Evolutionary conservation across 2,888 invertebrate genomes (phyloP).

Genomic region (Ellobium chinense): DNA sequence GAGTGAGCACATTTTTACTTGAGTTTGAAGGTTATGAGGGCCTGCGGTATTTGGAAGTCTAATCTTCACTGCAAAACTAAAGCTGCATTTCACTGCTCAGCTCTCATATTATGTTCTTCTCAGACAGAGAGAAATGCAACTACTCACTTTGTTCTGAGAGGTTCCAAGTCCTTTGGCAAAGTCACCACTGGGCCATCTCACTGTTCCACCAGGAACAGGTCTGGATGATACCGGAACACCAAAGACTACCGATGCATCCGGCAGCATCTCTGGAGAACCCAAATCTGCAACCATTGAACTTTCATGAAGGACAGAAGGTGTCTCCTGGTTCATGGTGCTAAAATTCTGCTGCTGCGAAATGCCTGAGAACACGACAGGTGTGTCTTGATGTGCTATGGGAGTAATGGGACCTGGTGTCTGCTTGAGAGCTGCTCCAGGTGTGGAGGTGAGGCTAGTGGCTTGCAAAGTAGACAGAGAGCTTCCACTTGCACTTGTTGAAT

Average conservation of each 20-base stretch:
- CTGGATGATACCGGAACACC: constrained; percentile 10
- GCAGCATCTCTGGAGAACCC: not conserved
- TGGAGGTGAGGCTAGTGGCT: constrained; percentile 28
- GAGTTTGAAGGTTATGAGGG: no score
- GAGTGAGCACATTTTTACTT: no score
- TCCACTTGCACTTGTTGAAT: not conserved
- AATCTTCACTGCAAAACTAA: no score
- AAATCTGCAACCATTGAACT: not conserved
- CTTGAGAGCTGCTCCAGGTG: constrained; percentile 28
- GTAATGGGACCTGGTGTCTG: constrained; percentile 36
- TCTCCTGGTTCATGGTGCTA: not conserved
- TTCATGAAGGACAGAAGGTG: not conserved
- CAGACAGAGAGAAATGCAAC: no score
- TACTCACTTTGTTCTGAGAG: constrained; percentile 23
- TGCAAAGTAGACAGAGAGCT: constrained; percentile 2
- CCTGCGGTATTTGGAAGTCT: no score
- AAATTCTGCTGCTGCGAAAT: not conserved
- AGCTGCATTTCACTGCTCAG: no score
- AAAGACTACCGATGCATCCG: constrained; percentile 39
- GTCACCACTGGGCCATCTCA: constrained; percentile 32
- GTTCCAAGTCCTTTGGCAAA: not conserved
- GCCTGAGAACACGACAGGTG: constrained; percentile 1
- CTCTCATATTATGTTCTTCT: no score
- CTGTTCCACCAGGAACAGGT: constrained; percentile 31
- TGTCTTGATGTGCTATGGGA: constrained; percentile 18